Evolutionary conservation across 2,113 vertebrate species (phyloP).

Genomic region (Hippocampus abdominalis): DNA sequence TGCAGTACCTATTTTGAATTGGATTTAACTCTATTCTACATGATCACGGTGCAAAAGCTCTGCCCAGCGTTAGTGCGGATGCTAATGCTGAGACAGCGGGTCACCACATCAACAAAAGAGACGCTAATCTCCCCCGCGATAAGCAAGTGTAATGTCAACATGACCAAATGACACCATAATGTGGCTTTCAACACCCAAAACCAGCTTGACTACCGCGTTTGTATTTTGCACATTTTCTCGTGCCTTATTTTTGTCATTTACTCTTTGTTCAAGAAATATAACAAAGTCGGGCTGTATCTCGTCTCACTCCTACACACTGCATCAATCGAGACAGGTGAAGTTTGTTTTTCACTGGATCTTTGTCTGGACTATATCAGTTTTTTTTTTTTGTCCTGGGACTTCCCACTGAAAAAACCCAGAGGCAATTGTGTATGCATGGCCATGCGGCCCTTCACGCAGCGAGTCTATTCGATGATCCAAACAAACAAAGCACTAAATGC

Average conservation of each 20-base stretch:
- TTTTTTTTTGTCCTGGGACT: neutral
- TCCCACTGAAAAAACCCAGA: conserved; percentile 36
- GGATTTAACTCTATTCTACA: too few species aligned
- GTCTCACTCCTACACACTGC: conserved; percentile 5
- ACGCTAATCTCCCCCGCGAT: neutral
- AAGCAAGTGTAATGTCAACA: neutral
- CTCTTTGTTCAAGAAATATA: conserved; percentile 13
- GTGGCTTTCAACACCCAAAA: neutral
- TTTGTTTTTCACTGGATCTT: conserved; percentile 17
- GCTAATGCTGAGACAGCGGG: neutral
- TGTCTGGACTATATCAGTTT: conserved; percentile 46
- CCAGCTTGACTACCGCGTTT: neutral
- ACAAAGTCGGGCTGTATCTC: conserved; percentile 33
- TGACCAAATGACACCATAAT: neutral
- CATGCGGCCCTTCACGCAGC: neutral
- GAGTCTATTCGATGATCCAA: neutral
- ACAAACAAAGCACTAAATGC: neutral
- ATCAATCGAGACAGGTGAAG: conserved; percentile 34
- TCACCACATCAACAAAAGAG: neutral
- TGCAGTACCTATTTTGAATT: neutral
- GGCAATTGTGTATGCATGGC: neutral
- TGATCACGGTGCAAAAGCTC: neutral
- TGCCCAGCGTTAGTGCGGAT: neutral
- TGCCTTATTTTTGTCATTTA: conserved; percentile 5
- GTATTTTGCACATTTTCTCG: conserved; percentile 31